phyloP scores from a whole-genome alignment of 30 jellyfish, hydroid and myxozoan genomes.

The Nemopilema nomurai region DNA sequence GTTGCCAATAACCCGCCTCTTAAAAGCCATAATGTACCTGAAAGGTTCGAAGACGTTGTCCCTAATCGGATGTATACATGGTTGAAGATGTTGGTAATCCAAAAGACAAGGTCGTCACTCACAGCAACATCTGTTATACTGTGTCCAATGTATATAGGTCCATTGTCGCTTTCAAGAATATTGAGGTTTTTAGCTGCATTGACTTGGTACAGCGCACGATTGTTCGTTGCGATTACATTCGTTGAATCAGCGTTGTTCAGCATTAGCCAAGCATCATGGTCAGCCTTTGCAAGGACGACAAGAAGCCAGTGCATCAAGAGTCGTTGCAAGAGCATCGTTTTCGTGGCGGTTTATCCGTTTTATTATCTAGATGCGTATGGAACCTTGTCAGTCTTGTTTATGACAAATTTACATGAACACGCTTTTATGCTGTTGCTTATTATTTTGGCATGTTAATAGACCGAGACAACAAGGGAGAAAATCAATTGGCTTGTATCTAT shows the following conservation, averaged over 20 bases:
- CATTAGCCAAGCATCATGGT: too few species aligned
- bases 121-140: conserved; percentile 1
- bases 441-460: too few species aligned
- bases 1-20: background rate
- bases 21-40: conserved; percentile 19
- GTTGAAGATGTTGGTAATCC: background rate
- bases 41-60: background rate
- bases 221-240: conserved; percentile 21
- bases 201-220: conserved; percentile 22
- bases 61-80: conserved; percentile 14
- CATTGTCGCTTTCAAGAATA: conserved; percentile 5
- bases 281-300: too few species aligned
- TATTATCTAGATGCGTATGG: too few species aligned
- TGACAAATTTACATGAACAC: too few species aligned
- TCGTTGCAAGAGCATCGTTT: too few species aligned
- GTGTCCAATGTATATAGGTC: background rate
- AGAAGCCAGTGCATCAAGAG: too few species aligned
- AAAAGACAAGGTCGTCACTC: conserved; percentile 26
- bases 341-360: too few species aligned
- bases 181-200: background rate
- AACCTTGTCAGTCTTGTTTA: too few species aligned
- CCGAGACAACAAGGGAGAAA: too few species aligned
- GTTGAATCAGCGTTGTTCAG: background rate
- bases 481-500: too few species aligned
- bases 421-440: too few species aligned